These are phyloP conservation scores for Drosophila erecta DNA, from an alignment of 1,140 invertebrate genomes.

Conservation along the genomic window DNA sequence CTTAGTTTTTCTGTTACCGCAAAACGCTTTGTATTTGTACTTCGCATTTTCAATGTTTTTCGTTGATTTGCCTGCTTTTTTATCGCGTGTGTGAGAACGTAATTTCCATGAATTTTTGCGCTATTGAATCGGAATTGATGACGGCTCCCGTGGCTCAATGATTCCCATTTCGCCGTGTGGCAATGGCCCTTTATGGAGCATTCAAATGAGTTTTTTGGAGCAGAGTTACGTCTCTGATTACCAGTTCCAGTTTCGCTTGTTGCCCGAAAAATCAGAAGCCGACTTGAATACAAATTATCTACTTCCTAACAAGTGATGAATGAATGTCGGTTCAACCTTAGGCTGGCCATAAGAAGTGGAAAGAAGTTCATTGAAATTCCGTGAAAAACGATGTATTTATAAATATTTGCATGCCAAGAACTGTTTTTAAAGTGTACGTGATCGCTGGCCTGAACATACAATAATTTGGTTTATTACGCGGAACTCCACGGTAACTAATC, in stretches of 20 bases:
- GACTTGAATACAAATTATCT: conserved; percentile 55
- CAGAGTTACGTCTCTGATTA: conserved; percentile 47
- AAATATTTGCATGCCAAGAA: conserved; percentile 9
- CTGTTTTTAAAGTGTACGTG: conserved; percentile 6
- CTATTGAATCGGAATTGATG: conserved; percentile 77
- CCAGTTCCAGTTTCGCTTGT: conserved; percentile 41
- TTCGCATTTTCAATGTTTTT: conserved; percentile 33
- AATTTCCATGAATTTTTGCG: conserved; percentile 68
- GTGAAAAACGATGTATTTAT: conserved; percentile 14
- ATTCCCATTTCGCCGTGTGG: conserved; percentile 35
- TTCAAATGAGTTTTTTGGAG: conserved; percentile 49
- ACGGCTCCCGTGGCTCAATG: conserved; percentile 39
- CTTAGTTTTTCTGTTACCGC: conserved; percentile 42
- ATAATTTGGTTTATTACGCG: neutral
- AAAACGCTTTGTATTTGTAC: conserved; percentile 26
- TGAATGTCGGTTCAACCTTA: conserved; percentile 41
- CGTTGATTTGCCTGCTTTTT: conserved; percentile 33
- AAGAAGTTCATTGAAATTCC: conserved; percentile 17
- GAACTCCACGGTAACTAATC: conserved; percentile 24
- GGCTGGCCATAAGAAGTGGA: conserved; percentile 22
- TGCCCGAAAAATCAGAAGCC: conserved; percentile 37
- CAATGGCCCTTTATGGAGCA: conserved; percentile 41
- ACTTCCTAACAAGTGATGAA: conserved; percentile 51
- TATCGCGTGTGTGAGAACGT: conserved; percentile 57
- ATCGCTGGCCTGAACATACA: neutral